Evolutionary conservation across 2,888 invertebrate genomes (phyloP), one percentile per base, ranked within the genome.

Genomic region (Heteromyza rotundicornis): DNA sequence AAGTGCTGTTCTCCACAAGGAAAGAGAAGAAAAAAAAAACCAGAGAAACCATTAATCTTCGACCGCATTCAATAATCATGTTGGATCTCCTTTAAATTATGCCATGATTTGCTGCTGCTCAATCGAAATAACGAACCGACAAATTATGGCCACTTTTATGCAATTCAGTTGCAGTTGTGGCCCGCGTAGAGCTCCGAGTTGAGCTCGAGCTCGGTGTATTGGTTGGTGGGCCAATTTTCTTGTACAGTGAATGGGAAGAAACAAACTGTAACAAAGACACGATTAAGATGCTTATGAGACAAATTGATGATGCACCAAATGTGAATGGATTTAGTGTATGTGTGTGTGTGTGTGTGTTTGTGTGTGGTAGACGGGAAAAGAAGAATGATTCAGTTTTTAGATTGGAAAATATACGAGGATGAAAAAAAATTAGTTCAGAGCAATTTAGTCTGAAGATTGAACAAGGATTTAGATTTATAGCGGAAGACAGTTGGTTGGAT

Each of bases 11-110:
- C 47, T 19, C 7, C 20, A 47, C 47, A 47, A n/a, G n/a, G 40
- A 7, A n/a, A n/a, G 10, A 8, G n/a, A 40, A 8, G n/a, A n/a
- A 47, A 3, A 20, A 2, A 20, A 20, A 47, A 47, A 20, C 2
- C 47, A 19, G 2, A 20, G n/a, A 20, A 47, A 69, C 70, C 74
- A 76, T 76, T 77, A 76, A 77, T 77, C 76, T 77, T 74, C 73
- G 69, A 76, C 75, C 77, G 65, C 77, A 75, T 73, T 76, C 76
- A 77, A 75, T 77, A 75, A 75, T 75, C 76, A 74, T 72, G 66
- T 52, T 47, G 57, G 35, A 63, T 59, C 57, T 51, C 51, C 24
- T 59, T 59, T 63, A 57, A 63, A 59, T 63, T 59, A 63, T 58
- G 54, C 49, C 58, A 49, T 63, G 56, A 59, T 63, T 63, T 63